These are phyloP conservation scores for Pogonocichla stellata DNA, from an alignment of 2,113 vertebrate species.

Conservation along the genomic window DNA sequence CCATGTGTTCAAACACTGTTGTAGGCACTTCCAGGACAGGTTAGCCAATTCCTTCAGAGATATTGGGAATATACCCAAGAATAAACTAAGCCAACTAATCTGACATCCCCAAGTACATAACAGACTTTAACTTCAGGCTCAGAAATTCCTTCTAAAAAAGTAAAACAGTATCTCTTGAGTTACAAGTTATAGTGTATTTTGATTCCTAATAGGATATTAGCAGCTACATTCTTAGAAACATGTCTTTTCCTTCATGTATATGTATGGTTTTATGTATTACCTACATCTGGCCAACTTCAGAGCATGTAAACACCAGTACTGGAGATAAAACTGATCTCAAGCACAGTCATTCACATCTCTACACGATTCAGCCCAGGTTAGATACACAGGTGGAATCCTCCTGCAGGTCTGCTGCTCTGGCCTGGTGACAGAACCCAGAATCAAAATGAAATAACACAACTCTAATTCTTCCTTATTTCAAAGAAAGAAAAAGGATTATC, in stretches of 20 bases:
- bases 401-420: not conserved
- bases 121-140: not conserved
- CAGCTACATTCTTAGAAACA: not conserved
- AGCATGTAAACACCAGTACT: not conserved
- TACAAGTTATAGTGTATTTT: not conserved
- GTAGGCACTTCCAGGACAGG: not conserved
- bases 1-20: not conserved
- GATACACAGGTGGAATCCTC: not conserved
- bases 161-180: not conserved
- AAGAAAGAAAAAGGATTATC: not conserved
- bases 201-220: not conserved
- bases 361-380: not conserved
- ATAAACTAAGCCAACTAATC: not conserved
- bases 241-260: not conserved
- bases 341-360: not conserved
- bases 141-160: not conserved
- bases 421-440: not conserved
- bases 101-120: not conserved
- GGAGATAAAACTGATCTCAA: not conserved
- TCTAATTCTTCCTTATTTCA: not conserved
- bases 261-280: not conserved
- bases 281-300: not conserved
- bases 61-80: not conserved
- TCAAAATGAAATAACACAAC: not conserved
- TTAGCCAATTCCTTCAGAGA: not conserved